Base-by-base conservation (phyloP, 2,113 vertebrate genomes). In the Rhinolophus sinicus region DNA sequence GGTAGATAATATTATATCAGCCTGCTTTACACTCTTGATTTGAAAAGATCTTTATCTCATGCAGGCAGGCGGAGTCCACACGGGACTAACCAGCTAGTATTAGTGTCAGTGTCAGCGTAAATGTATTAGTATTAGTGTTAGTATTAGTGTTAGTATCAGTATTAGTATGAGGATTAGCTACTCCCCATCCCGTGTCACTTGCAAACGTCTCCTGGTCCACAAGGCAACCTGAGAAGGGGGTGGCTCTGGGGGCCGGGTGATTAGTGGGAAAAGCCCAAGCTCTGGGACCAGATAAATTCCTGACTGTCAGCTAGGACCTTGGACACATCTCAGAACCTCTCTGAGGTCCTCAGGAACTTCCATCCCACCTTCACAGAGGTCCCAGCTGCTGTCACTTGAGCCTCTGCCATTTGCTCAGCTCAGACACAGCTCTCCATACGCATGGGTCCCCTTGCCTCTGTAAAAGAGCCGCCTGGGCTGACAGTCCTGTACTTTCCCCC, bases 401-500 rank as follows among this genome's bases (percentile, higher is more conserved):
- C 30, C 56, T 28, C 16, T 6, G 4, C 10, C 33, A 8, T 14
- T 15, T 2, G 40, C 44, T 50, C 47, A 50, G 47, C 47, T 50
- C 47, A 50, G 47, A 50, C 12, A 50, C 47, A 50, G 47, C 47
- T 50, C 47, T 50, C 47, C 65, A 18, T 50, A 38, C 4, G 2
- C 26, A 78, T 1, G 33, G 38, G 18, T 10, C 35, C 47, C 26
- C 64, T 72, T 28, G 24, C 3, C 19, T 19, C 33, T 6, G 8
- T 11, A 3, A 2, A 11, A 58, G 16, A 30, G 33, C 19, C 30
- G 28, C 70, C 21, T 6, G 21, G 21, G 9, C 33, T 65, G 44
- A 40, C 1, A 1, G 44, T 22, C 4, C 44, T 40, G 16, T 18
- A 47, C 2, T 21, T 30, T 8, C 50, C 6, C 11, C n/a, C 15